phyloP scores from a whole-genome alignment of 2,113 vertebrate species.

The Calyptomena viridis region DNA sequence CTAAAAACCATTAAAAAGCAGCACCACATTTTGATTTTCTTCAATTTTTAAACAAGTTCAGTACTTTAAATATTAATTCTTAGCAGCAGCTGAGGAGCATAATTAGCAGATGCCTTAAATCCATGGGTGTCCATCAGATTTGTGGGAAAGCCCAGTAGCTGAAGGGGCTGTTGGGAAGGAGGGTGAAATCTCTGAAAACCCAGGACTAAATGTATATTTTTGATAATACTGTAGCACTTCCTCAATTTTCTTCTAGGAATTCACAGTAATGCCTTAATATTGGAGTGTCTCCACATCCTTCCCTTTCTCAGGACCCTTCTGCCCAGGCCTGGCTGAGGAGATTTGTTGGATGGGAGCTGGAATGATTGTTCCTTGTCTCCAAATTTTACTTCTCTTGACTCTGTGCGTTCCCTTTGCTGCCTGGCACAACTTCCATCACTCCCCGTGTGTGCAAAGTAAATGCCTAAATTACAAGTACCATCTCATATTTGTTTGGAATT shows the following conservation, averaged over 20 bases:
- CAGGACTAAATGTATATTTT: not conserved
- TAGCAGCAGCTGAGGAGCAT: not conserved
- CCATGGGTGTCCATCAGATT: not conserved
- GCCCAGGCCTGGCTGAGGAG: fast-evolving
- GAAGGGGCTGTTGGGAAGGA: no score
- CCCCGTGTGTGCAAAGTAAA: not conserved
- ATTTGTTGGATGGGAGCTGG: not conserved
- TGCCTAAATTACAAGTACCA: not conserved
- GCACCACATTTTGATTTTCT: not conserved
- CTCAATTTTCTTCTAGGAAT: not conserved
- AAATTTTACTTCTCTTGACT: fast-evolving
- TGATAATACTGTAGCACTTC: not conserved
- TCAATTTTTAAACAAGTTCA: slow-evolving; percentile 11
- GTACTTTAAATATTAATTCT: not conserved
- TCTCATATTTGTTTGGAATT: not conserved
- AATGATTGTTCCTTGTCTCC: not conserved
- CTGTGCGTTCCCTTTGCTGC: not conserved
- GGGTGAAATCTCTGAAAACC: not conserved
- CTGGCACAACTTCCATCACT: not conserved
- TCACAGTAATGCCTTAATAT: not conserved
- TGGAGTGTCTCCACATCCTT: not conserved
- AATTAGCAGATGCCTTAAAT: not conserved
- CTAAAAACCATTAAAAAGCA: not conserved
- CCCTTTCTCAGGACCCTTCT: not conserved
- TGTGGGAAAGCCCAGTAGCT: not conserved